phyloP scores from a whole-genome alignment of 2,113 vertebrate species.

The Sigmodon hispidus region DNA sequence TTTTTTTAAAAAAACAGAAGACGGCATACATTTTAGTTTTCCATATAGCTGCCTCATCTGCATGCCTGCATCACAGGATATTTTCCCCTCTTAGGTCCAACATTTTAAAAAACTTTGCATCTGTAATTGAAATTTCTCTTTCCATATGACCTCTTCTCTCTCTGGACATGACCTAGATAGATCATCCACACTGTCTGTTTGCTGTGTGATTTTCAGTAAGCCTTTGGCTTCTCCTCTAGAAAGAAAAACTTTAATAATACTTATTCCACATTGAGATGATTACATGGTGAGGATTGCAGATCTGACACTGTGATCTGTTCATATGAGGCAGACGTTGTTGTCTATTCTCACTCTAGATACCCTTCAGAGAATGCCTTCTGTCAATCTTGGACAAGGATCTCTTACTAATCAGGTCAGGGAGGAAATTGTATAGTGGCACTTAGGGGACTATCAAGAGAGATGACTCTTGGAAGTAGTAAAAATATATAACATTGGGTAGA shows the following conservation, averaged over 20 bases:
- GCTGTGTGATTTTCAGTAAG: not conserved
- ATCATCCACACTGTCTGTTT: not conserved
- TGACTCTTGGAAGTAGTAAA: not conserved
- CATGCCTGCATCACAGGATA: not conserved
- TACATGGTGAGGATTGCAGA: not conserved
- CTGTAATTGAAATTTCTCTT: slow-evolving; percentile 5
- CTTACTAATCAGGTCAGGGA: not conserved
- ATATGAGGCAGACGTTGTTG: not conserved
- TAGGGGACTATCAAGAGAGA: not conserved
- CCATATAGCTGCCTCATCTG: slow-evolving; percentile 52
- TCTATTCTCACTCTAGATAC: not conserved
- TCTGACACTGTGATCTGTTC: not conserved
- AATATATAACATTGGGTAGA: not conserved
- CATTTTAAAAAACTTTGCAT: slow-evolving; percentile 4
- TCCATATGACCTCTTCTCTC: slow-evolving; percentile 4
- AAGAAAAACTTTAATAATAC: not conserved
- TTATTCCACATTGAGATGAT: not conserved
- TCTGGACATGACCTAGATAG: not conserved
- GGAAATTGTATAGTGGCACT: not conserved
- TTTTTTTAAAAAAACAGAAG: not conserved
- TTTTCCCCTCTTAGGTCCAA: not conserved
- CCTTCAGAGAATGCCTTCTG: not conserved
- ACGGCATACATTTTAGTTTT: slow-evolving; percentile 48
- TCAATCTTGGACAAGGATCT: not conserved
- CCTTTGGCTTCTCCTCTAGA: slow-evolving; percentile 3